Evolutionary conservation across 2,797 vertebrate genomes (phyloP), one percentile per base, ranked within the genome.

Genomic region (Euphonia xanthogaster): DNA sequence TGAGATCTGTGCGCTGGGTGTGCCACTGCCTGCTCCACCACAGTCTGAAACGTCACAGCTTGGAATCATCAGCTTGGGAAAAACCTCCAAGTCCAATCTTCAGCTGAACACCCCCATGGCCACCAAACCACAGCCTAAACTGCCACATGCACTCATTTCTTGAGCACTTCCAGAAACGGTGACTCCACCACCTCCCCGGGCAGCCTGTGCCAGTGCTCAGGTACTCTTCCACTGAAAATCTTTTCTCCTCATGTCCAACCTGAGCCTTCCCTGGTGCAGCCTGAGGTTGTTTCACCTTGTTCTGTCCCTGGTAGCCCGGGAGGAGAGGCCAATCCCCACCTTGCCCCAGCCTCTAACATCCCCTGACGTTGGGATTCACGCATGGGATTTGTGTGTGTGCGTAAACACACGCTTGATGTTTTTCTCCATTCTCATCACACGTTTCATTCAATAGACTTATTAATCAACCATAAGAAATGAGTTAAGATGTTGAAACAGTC

Each of bases 381-480:
- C 62, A 0, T 1, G 73, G 72, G 63, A 70, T 20, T 28, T 74
- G 40, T 19, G 31, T 6, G 54, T 21, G 72, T 7, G 22, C 57
- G n/a, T 35, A 75, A 76, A 95, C 45, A 87, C 40, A 53, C 72
- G 27, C 57, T 94, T 27, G 30, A 65, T 75, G 83, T 95, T 95
- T 94, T 88, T 83, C 93, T 90, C 86, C 86, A 50, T 95, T 96
- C 81, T 68, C 57, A 83, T 81, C 85, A 89, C 88, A 96, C 37
- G 72, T 91, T 97, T 91, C 96, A 94, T 97, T 98, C 97, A 97
- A 98, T 97, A 97, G 94, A 97, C 91, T 97, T 97, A 98, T 98
- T 98, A 98, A 98, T 98, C 98, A 98, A 98, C 97, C 96, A 97
- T 98, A 98, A 98, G 97, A 98, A 98, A 97, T 98, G 95, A 97